These are phyloP conservation scores for Heterochromis multidens DNA, from an alignment of 2,113 vertebrate genomes.

Conservation along the genomic window DNA sequence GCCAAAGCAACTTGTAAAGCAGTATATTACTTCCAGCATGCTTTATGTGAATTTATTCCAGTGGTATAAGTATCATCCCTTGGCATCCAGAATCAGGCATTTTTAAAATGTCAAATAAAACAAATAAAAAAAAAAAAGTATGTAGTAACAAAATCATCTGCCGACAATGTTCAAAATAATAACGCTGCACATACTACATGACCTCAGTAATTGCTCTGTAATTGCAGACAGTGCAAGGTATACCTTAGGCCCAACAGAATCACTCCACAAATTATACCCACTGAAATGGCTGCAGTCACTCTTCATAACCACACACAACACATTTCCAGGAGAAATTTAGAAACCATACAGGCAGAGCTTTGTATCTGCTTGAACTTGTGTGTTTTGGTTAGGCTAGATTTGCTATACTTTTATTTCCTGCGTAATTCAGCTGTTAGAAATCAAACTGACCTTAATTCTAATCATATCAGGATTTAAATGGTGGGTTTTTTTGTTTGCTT, in stretches of 20 bases:
- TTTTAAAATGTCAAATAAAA: background rate
- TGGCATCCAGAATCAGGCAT: background rate
- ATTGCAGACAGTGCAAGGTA: background rate
- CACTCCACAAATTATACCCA: background rate
- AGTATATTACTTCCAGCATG: background rate
- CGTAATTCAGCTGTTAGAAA: background rate
- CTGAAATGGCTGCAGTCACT: background rate
- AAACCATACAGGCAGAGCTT: background rate
- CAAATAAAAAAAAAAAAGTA: background rate
- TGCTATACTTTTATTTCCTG: background rate
- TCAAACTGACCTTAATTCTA: background rate
- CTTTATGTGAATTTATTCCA: background rate
- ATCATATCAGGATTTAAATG: background rate
- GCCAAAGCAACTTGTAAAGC: background rate
- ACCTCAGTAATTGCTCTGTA: background rate
- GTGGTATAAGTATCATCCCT: background rate
- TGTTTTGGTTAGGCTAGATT: background rate
- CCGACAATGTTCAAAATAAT: slow-evolving; percentile 8
- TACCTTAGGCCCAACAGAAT: background rate
- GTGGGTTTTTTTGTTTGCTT: background rate
- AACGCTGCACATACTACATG: background rate
- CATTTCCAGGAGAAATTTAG: background rate
- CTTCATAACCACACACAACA: background rate
- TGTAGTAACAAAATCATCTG: background rate
- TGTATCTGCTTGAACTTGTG: background rate